Evolutionary conservation across 2,797 vertebrate genomes (phyloP), one percentile per base, ranked within the genome.

Genomic region (Garrulus glandarius): DNA sequence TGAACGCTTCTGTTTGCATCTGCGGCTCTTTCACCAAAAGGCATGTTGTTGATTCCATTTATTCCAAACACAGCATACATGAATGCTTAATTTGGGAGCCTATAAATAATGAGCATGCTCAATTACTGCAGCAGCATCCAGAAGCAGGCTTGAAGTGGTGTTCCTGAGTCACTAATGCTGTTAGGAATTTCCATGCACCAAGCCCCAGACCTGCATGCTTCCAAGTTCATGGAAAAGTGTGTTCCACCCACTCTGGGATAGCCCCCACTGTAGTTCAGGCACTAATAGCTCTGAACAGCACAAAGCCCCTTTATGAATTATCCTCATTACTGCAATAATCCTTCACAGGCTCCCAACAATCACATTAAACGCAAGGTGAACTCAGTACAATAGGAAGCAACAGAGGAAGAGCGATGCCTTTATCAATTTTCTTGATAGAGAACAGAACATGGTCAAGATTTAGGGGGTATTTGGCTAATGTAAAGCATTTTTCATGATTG

Each of bases 61-160:
- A 97, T 95, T 97, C 92, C 78, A 97, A 97, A 97, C 92, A 89
- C 84, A 96, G 94, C 93, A 97, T 97, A 97, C 97, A 98, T 97
- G 95, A 98, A 97, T 93, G 94, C 93, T 95, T 97, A 96, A 97
- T 97, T 96, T 97, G 80, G 87, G 81, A 88, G 88, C 80, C 91
- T 94, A 74, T 77, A 95, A 97, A 98, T 97, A 96, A 97, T 87
- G 74, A 96, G 93, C 90, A 95, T 80, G 84, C 95, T 97, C 94
- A 60, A 94, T 95, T 71, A 72, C 70, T 87, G 92, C 91, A 92
- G 75, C 70, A 81, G 82, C 37, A 92, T 96, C 91, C 95, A 96
- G 91, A 95, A 97, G 92, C 74, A 87, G 88, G 69, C 75, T 89
- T 69, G 77, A 71, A 91, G 91, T 67, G 37, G 36, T 47, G 37